These are phyloP conservation scores for Gymnogyps californianus DNA, from an alignment of 2,113 vertebrate genomes.

Conservation along the genomic window DNA sequence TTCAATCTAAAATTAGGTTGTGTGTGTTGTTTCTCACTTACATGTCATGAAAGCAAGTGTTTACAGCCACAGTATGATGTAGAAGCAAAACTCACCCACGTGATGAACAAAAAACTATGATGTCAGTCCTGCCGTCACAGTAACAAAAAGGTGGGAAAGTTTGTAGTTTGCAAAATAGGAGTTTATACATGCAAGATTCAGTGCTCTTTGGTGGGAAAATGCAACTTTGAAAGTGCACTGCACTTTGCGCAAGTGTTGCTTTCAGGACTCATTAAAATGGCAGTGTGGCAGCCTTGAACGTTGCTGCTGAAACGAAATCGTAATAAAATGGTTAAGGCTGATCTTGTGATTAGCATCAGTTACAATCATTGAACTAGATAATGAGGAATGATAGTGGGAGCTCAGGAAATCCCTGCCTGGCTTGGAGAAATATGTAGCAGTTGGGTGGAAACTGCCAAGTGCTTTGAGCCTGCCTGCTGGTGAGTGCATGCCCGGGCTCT, in stretches of 20 bases:
- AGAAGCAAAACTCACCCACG: neutral
- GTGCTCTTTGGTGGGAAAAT: neutral
- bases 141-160: neutral
- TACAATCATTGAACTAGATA: neutral
- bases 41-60: neutral
- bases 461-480: neutral
- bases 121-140: neutral
- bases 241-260: neutral
- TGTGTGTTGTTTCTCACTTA: neutral
- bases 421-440: neutral
- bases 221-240: neutral
- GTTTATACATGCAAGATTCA: neutral
- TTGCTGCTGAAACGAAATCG: neutral
- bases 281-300: neutral
- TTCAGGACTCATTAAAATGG: neutral
- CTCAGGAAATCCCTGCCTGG: neutral
- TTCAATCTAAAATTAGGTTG: neutral
- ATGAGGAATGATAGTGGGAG: neutral
- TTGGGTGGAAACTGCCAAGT: neutral
- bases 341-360: neutral
- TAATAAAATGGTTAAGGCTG: neutral
- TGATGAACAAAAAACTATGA: neutral
- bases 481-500: no score
- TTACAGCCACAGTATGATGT: neutral
- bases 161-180: neutral